Evolutionary conservation across 2,113 vertebrate genomes (phyloP).

Genomic region (Neopipo cinnamomea): DNA sequence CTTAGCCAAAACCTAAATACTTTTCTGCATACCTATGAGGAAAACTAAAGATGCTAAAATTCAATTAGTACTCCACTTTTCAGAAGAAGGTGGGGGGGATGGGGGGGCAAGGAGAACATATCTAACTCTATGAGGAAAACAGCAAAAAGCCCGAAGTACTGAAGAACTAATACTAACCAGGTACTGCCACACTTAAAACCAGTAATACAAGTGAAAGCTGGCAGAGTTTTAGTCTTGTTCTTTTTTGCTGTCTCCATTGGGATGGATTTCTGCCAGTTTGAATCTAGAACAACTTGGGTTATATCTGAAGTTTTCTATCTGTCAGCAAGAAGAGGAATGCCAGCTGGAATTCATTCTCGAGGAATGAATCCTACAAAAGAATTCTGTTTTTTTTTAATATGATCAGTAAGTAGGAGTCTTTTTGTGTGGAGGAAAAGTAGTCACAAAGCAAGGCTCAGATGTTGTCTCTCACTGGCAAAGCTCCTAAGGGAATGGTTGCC

Average conservation of each 20-base stretch:
- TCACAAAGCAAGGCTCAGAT: background rate
- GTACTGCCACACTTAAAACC: background rate
- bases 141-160: background rate
- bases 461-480: background rate
- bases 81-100: background rate
- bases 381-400: fast-evolving
- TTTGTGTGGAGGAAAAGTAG: background rate
- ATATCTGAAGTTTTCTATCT: background rate
- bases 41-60: background rate
- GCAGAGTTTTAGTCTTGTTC: background rate
- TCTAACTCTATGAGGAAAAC: background rate
- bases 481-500: background rate
- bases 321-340: background rate
- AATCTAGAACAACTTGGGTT: background rate
- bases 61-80: background rate
- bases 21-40: background rate
- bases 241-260: background rate
- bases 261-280: background rate
- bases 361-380: background rate
- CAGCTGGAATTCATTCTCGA: background rate
- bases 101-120: background rate
- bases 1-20: background rate
- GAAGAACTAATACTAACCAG: background rate
- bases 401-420: background rate
- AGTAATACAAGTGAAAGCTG: background rate